Conservation (phyloP, 2,888 invertebrate species). For the Antheraea yamamai region DNA sequence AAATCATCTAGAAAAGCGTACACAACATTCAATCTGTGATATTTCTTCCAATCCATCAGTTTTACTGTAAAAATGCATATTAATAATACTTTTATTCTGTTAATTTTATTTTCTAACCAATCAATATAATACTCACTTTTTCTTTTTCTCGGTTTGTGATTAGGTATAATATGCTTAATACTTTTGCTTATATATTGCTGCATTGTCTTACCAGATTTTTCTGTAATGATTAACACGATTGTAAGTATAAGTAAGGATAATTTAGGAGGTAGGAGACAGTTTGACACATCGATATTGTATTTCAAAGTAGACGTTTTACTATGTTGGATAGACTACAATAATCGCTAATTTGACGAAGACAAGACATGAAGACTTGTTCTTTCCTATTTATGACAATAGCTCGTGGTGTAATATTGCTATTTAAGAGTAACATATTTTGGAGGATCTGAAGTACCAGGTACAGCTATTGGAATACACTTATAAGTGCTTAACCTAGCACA, state of each 20-base stretch:
- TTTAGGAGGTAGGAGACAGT: background rate
- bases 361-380: no score
- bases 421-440: background rate
- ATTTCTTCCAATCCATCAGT: conserved; percentile 88
- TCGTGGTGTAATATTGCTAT: background rate
- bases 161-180: conserved; percentile 46
- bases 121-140: conserved; percentile 45
- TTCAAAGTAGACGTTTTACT: no score
- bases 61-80: conserved; percentile 43
- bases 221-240: background rate
- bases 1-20: conserved; percentile 89
- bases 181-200: conserved; percentile 29
- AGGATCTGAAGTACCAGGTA: background rate
- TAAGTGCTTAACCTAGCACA: background rate
- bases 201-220: conserved; percentile 20
- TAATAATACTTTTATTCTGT: background rate
- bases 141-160: conserved; percentile 48
- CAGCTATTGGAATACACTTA: background rate
- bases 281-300: no score
- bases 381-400: no score
- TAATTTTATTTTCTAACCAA: background rate
- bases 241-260: background rate
- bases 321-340: no score
- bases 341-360: no score
- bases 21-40: conserved; percentile 88